These are phyloP conservation scores for Chelmon rostratus DNA, from an alignment of 2,797 vertebrate genomes.

Conservation along the genomic window DNA sequence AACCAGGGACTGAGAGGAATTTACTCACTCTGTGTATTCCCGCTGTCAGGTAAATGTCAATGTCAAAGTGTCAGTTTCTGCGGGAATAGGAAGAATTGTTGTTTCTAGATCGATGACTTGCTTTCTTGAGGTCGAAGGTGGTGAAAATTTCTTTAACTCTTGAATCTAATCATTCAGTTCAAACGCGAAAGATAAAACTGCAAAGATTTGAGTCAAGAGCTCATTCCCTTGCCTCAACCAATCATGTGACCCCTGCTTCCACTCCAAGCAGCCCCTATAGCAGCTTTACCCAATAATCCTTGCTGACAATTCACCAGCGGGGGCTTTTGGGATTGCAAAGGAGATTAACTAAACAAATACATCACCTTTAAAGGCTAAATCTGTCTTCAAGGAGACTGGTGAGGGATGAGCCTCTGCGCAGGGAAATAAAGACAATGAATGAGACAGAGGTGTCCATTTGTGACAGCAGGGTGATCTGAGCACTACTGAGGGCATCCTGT, in stretches of 20 bases:
- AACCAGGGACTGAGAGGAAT: constrained; percentile 62
- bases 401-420: constrained; percentile 44
- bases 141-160: constrained; percentile 2
- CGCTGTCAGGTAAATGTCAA: constrained; percentile 52
- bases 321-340: constrained; percentile 58
- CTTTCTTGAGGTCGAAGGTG: constrained; percentile 2
- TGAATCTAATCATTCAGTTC: constrained; percentile 3
- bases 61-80: constrained; percentile 25
- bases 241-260: constrained; percentile 43
- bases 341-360: constrained; percentile 74
- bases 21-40: constrained; percentile 31
- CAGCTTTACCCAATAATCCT: constrained; percentile 67
- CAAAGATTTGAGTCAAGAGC: not conserved
- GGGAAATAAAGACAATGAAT: constrained; percentile 58
- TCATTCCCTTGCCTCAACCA: constrained; percentile 1
- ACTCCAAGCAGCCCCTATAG: constrained; percentile 27
- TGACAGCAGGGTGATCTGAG: constrained; percentile 46
- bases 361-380: constrained; percentile 64
- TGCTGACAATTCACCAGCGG: constrained; percentile 55
- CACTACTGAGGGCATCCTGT: constrained; percentile 38
- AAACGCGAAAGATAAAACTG: constrained; percentile 4
- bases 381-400: constrained; percentile 66
- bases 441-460: constrained; percentile 34
- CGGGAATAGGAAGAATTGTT: not conserved
- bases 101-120: not conserved